Conservation (phyloP, 2,113 vertebrate species). For the Callithrix jacchus region DNA sequence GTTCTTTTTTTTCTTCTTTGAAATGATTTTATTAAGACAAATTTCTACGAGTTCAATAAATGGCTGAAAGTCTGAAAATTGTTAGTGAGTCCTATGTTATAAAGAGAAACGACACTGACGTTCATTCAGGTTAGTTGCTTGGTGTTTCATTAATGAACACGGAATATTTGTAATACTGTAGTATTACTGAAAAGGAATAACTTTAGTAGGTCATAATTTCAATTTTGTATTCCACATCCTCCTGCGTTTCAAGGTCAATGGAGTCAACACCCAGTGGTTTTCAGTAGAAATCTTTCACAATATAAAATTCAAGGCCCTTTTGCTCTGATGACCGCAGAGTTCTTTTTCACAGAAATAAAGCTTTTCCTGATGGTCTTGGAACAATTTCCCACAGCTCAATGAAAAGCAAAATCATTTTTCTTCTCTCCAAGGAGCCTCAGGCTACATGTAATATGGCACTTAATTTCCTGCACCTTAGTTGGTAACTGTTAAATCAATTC, state of each 20-base stretch:
- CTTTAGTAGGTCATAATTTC: neutral
- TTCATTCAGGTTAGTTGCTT: neutral
- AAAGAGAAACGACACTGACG: neutral
- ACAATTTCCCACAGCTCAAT: conserved; percentile 67
- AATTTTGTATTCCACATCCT: neutral
- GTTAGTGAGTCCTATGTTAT: neutral
- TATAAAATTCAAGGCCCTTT: conserved; percentile 35
- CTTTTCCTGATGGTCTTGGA: conserved; percentile 49
- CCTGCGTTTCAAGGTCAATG: conserved; percentile 4
- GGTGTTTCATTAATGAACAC: neutral
- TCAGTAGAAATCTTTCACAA: neutral
- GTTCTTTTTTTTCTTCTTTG: neutral
- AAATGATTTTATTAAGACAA: conserved; percentile 19
- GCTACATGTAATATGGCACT: conserved; percentile 34
- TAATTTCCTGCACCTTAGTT: conserved; percentile 60
- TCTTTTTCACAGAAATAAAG: conserved; percentile 65
- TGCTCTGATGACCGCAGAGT: conserved; percentile 26
- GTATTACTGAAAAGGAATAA: neutral
- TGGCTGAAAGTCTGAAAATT: neutral
- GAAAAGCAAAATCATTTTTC: conserved; percentile 70
- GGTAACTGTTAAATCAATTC: conserved; percentile 52
- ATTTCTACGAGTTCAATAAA: conserved; percentile 8
- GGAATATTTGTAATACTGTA: neutral
- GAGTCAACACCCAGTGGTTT: neutral
- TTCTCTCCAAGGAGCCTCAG: conserved; percentile 47